phyloP scores from a whole-genome alignment of 2,113 vertebrate genomes.

The Platysternon megacephalum region DNA sequence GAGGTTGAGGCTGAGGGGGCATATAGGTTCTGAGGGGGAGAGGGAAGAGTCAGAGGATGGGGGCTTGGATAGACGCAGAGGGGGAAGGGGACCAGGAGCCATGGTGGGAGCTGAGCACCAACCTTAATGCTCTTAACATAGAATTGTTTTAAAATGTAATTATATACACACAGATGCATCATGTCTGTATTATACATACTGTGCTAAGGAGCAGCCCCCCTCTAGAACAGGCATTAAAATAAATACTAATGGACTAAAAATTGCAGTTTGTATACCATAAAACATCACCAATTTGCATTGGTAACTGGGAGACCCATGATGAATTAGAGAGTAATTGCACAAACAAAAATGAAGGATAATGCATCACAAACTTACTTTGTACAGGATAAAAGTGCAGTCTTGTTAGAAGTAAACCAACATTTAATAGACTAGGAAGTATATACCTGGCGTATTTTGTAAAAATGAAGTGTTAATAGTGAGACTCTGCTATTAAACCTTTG shows the following conservation, averaged over 20 bases:
- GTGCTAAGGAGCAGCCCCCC: neutral
- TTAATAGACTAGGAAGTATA: neutral
- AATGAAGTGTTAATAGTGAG: neutral
- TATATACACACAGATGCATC: neutral
- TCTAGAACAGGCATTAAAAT: neutral
- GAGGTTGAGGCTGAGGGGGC: neutral
- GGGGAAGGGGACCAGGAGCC: neutral
- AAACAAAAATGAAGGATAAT: neutral
- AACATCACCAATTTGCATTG: neutral
- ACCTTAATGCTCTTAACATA: neutral
- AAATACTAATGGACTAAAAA: neutral
- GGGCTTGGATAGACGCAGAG: neutral
- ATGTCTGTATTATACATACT: neutral
- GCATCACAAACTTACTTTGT: neutral
- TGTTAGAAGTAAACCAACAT: neutral
- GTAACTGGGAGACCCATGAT: neutral
- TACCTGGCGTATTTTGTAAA: neutral
- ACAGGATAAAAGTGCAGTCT: neutral
- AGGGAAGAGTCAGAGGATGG: neutral
- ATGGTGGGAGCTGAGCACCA: neutral
- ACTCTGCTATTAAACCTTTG: neutral
- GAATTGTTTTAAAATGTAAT: neutral
- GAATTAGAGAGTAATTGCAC: neutral
- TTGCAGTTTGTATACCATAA: neutral
- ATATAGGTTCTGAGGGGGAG: neutral